Base-by-base conservation (phyloP, 2,888 invertebrate species). In the Idaea aversata region DNA sequence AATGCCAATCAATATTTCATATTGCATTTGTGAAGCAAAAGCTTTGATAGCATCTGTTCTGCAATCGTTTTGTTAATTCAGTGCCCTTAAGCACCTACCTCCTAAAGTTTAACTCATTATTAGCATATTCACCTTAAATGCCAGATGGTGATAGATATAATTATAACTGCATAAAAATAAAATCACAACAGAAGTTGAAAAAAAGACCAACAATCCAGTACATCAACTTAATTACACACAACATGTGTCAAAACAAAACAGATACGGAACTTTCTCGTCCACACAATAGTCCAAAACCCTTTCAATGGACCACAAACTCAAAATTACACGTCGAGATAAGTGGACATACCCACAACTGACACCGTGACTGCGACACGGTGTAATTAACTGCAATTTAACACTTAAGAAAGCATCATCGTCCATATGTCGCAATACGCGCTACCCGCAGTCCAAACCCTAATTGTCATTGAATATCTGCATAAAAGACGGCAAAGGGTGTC, bases 261-360 rank as follows among this genome's bases (percentile, higher is more conserved):
- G 7, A 61, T 1, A 66, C 62, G 60, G 76, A 77, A 71, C 71
- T 80, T 76, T 76, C 78, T 74, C 80, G 76, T 76, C 75, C 70
- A 72, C 76, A 83, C 82, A 84, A 84, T 57, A 59, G 63, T 59
- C 59, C 81, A 81, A 84, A 86, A 81, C 83, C 84, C 84, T 82
- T 82, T 77, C 75, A 79, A 79, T 73, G 70, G 74, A 82, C 85
- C 84, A 74, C 85, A 84, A 78, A 72, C 68, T 67, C 77, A 76
- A 67, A 77, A 80, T 83, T 83, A 80, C 77, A 73, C 74, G 72
- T 79, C 76, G 74, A 79, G 77, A 84, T 88, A 91, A 90, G 88
- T 87, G 91, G 92, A 88, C 91, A 90, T 82, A 83, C 82, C 82
- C 78, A 78, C 91, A 91, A 86, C 91, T 89, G 92, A 88, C 91